Evolutionary conservation across 2,888 invertebrate species (phyloP), one percentile per base, ranked within the genome.

Genomic region (Rhagonycha fulva): DNA sequence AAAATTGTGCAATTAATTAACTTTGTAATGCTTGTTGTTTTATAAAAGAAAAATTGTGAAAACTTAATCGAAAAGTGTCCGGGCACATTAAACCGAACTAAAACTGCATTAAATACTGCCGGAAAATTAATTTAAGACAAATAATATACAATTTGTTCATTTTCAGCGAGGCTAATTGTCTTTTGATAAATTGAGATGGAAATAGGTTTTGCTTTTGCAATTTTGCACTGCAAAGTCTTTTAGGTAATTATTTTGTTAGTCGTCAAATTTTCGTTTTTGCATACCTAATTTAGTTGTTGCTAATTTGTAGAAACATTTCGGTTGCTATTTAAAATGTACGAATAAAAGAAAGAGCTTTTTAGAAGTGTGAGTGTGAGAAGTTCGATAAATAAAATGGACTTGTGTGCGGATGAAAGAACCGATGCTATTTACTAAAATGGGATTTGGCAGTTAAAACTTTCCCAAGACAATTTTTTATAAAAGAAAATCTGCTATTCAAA

Each of bases 51-150:
- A 62, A 19, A 62, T 62, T 67, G 24, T 9, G 67, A 24, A 28
- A 67, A 67, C 11, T 9, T 24, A 9, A 26, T 47, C 67, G 67
- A 14, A 14, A 23, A 60, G 66, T 14, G 60, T 60, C 67, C 61
- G 24, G 30, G 28, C 23, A 12, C 14, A 70, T 66, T n/a, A 70
- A 66, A 63, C 30, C 32, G 66, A 66, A 70, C 70, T 60, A 70
- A 70, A 70, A 74, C 66, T 61, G 63, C 28, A 74, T 74, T 74
- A 2, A 19, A 19, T 19, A 19, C 19, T 19, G 66, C 14, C 30
- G 14, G 24, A 14, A 74, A 74, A 74, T 66, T 74, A 74, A 70
- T 74, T 74, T 70, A 69, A 74, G 70, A 66, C 74, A 66, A 70
- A 69, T 70, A 60, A 69, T 70, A 60, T 62, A 70, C 66, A 70